Evolutionary conservation across 2,113 vertebrate genomes (phyloP), one percentile per base, ranked within the genome.

Genomic region (Apteryx owenii): DNA sequence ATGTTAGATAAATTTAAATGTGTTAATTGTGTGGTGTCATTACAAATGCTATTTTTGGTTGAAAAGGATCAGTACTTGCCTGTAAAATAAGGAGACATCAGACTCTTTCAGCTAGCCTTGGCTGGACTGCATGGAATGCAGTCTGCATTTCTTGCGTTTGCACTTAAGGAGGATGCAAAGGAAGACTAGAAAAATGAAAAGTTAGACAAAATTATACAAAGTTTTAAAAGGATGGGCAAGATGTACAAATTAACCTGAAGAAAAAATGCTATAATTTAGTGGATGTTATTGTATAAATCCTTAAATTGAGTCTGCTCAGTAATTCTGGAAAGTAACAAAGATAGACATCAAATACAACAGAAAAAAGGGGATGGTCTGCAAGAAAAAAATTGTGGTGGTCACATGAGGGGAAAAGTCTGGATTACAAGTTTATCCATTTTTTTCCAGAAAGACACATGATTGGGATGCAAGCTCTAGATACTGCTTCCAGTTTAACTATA

Each of bases 1-100:
- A 82, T 36, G 21, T 56, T 50, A 76, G 70, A 85, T 77, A 87
- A 89, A 94, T 94, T 82, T 89, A 91, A 87, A 77, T 22, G 56
- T 91, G 75, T 88, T 89, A 94, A 80, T 14, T 65, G 28, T 82
- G 15, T 80, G 50, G 36, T 94, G 64, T 84, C 66, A 70, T 94
- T 89, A 79, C 8, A 80, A 72, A 85, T 73, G 22, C 48, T 95
- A 20, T 76, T 91, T 77, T 93, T 96, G 78, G 66, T 71, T 85
- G 54, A 80, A 80, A 91, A 85, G 33, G 22, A 77, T 87, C 44
- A 76, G 62, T 28, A 23, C 70, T 88, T 83, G 26, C 76, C 82
- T 86, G 40, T 86, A 78, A 92, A 95, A 83, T 78, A 76, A 21
- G 81, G 51, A 79, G 44, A 44, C 40, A 76, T 68, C 25, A 73